Evolutionary conservation across 2,888 invertebrate species (phyloP), one percentile per base, ranked within the genome.

Genomic region (Lamellibrachia columna): DNA sequence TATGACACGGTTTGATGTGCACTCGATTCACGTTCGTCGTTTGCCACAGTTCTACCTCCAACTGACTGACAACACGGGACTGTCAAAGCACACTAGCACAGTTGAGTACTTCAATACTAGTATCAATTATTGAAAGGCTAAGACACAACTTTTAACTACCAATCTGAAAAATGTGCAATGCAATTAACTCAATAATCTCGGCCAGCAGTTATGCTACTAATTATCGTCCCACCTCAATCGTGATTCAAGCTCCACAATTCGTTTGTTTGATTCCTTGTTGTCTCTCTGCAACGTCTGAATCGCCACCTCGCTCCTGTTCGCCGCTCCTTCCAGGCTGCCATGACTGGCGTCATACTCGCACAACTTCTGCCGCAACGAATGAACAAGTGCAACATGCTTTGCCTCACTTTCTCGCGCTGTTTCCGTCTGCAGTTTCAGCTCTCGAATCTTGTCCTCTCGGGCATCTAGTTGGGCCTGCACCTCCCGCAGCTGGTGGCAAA

Each of bases 171-270:
- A 75, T 75, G 75, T 75, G 22, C 75, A 75, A 75, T 75, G 75
- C 75, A 75, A 75, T n/a, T 75, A 75, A 75, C 15, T 22, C 15
- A 15, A n/a, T 3, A 75, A 3, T 75, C 75, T 75, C 75, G 6
- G 22, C 22, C 75, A 22, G 22, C 22, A 75, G 3, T 9, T 60
- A n/a, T n/a, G 22, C 22, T 75, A 6, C 3, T 3, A 58, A 8
- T 58, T 58, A 75, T 22, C 75, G 75, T 22, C 92, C 91, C 93
- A 96, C 96, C 96, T 96, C 40, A 96, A 93, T 91, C 96, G 94
- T 3, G 95, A 93, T 94, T 96, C 96, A 52, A 96, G 94, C 75
- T 96, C 96, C 1, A 96, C 58, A 90, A 96, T 95, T 93, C 95
- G 95, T 60, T 96, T 95, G 60, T 95, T 95, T 40, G 94, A 92